Conservation (phyloP, 37 sponge, comb jelly and placozoan genomes). For the Ianthella basta region DNA sequence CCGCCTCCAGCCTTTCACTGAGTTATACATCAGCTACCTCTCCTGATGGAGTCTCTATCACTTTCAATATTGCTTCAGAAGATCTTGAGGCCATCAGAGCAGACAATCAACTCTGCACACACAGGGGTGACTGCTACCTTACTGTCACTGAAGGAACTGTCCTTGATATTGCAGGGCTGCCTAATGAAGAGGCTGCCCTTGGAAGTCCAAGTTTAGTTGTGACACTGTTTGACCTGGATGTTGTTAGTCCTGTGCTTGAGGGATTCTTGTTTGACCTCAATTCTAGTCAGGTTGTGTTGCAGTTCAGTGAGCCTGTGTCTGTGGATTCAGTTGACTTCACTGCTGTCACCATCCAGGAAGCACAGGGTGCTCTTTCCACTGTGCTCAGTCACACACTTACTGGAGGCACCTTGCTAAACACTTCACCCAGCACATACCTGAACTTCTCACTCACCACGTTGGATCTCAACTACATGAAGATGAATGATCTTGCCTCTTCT, state of each 20-base stretch:
- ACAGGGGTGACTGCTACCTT: constrained; percentile 82
- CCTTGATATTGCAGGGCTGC: constrained; percentile 65
- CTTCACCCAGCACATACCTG: constrained; percentile 31
- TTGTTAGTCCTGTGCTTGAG: constrained; percentile 51
- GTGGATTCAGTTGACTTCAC: constrained; percentile 44
- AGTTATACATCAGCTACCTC: constrained; percentile 31
- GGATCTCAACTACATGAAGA: constrained; percentile 76
- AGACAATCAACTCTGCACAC: constrained; percentile 58
- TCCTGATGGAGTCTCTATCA: constrained; percentile 49
- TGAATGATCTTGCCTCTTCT: constrained; percentile 37
- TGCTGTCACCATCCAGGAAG: constrained; percentile 73
- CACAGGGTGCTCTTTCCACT: constrained; percentile 42
- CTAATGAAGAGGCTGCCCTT: constrained; percentile 26
- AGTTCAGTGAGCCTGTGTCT: constrained; percentile 86
- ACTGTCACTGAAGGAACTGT: constrained; percentile 49
- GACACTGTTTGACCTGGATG: constrained; percentile 46
- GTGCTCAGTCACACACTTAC: constrained; percentile 50
- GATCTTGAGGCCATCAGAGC: constrained; percentile 75
- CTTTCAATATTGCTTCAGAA: constrained; percentile 46
- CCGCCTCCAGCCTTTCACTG: constrained; percentile 34
- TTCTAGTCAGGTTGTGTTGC: constrained; percentile 55
- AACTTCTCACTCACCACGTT: constrained; percentile 35
- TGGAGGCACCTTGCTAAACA: constrained; percentile 37
- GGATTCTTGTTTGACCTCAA: constrained; percentile 77
- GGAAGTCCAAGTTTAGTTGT: constrained; percentile 70